phyloP scores from a whole-genome alignment of 1,140 invertebrate species.

The roundworm (Caenorhabditis elegans) region WBcel235 BX284606.5:9097001-9097500 shows the following conservation, averaged over 20 bases:
- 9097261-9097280: too few relatives aligned
- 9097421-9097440: conserved; percentile 14
- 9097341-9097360: not conserved
- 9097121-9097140: conserved; percentile 29
- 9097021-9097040: conserved; percentile 22
- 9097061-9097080: not conserved
- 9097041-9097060: conserved; percentile 8
- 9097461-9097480: too few relatives aligned
- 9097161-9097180: not conserved
- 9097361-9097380: conserved; percentile 13
- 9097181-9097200: not conserved
- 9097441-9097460: conserved; percentile 19
- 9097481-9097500: too few relatives aligned
- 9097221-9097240: not conserved
- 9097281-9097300: too few relatives aligned
- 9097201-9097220: conserved; percentile 8
- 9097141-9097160: too few relatives aligned
- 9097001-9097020: conserved; percentile 3
- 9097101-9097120: not conserved
- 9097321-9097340: conserved; percentile 1
- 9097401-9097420: not conserved
- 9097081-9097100: not conserved
- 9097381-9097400: conserved; percentile 12
- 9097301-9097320: too few relatives aligned
- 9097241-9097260: not conserved